Base-by-base conservation (phyloP, 2,888 invertebrate species). In the Parnassius smintheus region DNA sequence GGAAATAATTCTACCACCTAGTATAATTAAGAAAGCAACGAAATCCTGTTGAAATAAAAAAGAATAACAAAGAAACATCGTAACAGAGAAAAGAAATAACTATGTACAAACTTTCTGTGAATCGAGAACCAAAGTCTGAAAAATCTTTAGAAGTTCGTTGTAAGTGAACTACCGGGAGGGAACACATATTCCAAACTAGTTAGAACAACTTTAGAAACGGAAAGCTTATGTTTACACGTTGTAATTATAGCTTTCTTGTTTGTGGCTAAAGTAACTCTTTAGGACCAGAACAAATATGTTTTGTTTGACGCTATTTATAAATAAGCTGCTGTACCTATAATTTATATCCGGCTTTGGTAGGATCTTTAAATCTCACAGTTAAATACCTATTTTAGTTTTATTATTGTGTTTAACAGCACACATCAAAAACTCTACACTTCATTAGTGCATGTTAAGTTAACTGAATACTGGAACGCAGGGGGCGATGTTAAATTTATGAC, bases 281-380 rank as follows among this genome's bases (percentile, higher is more conserved):
- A n/a, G 51, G 51, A 13, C n/a, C 11, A 45, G 22, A 56, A 51
- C 56, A 51, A 51, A 51, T 56, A 45, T 45, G 46, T 56, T 50
- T 51, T 44, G n/a, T 44, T 44, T 41, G 42, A n/a, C 7, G 35
- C 46, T 61, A 56, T 56, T 61, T 50, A 61, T 35, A 51, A 51
- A 45, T 45, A 35, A 4, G 46, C 41, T 46, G 35, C 9, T 12
- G 56, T 13, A 7, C 12, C n/a, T 50, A 50, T 54, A 54, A 54
- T 60, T 60, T 42, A 49, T 42, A 44, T 25, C 46, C 55, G 10
- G 55, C 50, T 55, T 44, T 11, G 35, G 12, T 41, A 7, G 35
- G 4, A 35, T 35, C 35, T 35, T 35, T 3, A 35, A 35, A 35
- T 35, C 35, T 35, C 35, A 35, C 35, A 35, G 35, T 7, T 35